These are phyloP conservation scores for Anisognathus igniventris DNA, from an alignment of 2,797 vertebrate genomes.

Conservation along the genomic window DNA sequence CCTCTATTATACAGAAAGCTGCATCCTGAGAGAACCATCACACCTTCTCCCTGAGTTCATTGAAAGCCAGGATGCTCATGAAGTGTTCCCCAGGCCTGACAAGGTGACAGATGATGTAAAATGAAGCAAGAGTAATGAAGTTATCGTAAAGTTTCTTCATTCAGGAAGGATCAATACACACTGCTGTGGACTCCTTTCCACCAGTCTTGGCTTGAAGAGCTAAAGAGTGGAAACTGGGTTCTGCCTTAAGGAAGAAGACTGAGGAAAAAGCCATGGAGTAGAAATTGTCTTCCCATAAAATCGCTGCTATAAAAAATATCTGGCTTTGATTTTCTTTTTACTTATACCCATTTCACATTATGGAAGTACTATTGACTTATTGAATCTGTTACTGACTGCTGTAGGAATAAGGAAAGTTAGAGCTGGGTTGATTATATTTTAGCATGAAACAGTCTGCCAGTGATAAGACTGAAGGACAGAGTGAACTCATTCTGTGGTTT, in stretches of 20 bases:
- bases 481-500: background rate
- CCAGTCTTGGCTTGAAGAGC: background rate
- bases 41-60: background rate
- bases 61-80: background rate
- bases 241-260: background rate
- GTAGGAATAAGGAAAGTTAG: background rate
- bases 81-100: background rate
- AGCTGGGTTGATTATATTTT: background rate
- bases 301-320: fast-evolving
- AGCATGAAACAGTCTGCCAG: background rate
- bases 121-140: background rate
- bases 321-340: background rate
- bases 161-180: background rate
- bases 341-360: background rate
- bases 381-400: background rate
- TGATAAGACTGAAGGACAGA: background rate
- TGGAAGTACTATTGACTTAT: background rate
- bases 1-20: background rate
- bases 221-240: background rate
- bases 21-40: background rate
- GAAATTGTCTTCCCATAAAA: background rate
- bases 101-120: background rate
- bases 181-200: background rate
- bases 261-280: background rate
- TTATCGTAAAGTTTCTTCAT: background rate